Percentiles rank a stretch among this genome's conserved stretches.
Evolutionary conservation across 2,797 vertebrate species (phyloP).

Genomic region (Thunnus albacares): DNA sequence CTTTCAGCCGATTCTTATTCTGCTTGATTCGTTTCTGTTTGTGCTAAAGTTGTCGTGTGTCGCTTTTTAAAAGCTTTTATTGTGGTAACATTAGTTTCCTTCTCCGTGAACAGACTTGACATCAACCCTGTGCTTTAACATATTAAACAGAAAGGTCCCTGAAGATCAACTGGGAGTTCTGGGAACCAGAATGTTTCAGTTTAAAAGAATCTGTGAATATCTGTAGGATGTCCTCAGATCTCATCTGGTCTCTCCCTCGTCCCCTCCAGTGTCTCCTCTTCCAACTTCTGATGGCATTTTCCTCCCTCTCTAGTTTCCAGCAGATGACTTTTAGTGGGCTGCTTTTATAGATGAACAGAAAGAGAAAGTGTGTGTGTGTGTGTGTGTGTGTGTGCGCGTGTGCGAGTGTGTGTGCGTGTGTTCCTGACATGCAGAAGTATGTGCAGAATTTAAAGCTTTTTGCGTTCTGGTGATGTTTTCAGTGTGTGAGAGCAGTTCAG

Average conservation of each 20-base stretch:
- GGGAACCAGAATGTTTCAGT: not conserved
- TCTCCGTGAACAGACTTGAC: not conserved
- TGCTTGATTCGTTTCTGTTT: not conserved
- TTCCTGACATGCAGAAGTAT: not conserved
- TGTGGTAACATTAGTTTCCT: not conserved
- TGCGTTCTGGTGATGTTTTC: not conserved
- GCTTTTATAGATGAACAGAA: slow-evolving; percentile 26
- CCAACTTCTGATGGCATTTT: slow-evolving; percentile 16
- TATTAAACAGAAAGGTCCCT: not conserved
- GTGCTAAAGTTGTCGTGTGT: not conserved
- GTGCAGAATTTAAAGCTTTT: not conserved
- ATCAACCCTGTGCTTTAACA: not conserved
- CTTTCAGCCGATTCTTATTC: not conserved
- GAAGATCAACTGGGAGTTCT: not conserved
- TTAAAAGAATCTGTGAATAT: not conserved
- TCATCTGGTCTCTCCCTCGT: not conserved
- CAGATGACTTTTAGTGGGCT: slow-evolving; percentile 51
- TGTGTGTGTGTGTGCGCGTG: slow-evolving; percentile 1
- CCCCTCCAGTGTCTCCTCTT: not conserved
- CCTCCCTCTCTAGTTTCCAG: slow-evolving; percentile 45
- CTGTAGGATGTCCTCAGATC: not conserved
- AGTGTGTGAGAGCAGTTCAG: not conserved
- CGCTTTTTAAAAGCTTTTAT: no score
- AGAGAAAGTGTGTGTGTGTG: not conserved
- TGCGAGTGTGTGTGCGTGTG: not conserved